phyloP scores from a whole-genome alignment of 2,797 vertebrate genomes.

The Sebastes iracundus region DNA sequence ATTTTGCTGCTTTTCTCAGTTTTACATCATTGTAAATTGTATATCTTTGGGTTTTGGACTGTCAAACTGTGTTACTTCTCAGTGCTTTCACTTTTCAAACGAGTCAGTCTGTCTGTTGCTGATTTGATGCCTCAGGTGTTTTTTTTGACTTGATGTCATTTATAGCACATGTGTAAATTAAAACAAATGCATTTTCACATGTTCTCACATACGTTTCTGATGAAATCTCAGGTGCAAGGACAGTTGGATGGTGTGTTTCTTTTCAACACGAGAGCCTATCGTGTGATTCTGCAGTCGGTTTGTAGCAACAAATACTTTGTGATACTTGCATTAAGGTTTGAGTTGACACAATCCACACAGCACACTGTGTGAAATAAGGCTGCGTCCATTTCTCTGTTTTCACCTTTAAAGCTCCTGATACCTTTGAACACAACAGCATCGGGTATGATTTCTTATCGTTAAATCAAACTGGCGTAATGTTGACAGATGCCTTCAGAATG shows the following conservation, averaged over 20 bases:
- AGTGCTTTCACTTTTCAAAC: background rate
- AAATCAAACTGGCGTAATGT: conserved; percentile 11
- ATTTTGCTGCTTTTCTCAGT: too few species aligned
- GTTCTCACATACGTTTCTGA: background rate
- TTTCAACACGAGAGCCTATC: background rate
- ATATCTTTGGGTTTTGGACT: background rate
- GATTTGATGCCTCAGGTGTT: background rate
- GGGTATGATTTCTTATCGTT: background rate
- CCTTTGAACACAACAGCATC: background rate
- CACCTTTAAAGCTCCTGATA: background rate
- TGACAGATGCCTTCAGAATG: conserved; percentile 31
- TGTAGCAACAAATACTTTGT: background rate
- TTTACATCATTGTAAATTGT: background rate
- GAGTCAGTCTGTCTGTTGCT: background rate
- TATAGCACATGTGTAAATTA: conserved; percentile 10
- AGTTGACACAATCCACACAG: background rate
- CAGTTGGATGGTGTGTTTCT: background rate
- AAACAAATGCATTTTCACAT: conserved; percentile 27
- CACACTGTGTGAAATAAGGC: background rate
- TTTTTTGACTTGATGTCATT: background rate
- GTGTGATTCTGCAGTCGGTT: background rate
- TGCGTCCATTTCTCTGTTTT: background rate
- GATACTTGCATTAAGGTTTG: conserved; percentile 5
- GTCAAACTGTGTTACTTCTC: background rate
- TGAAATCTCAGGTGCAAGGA: conserved; percentile 16